Evolutionary conservation across 1,140 invertebrate species (phyloP).

Genomic region (Ditylenchus dipsaci): DNA sequence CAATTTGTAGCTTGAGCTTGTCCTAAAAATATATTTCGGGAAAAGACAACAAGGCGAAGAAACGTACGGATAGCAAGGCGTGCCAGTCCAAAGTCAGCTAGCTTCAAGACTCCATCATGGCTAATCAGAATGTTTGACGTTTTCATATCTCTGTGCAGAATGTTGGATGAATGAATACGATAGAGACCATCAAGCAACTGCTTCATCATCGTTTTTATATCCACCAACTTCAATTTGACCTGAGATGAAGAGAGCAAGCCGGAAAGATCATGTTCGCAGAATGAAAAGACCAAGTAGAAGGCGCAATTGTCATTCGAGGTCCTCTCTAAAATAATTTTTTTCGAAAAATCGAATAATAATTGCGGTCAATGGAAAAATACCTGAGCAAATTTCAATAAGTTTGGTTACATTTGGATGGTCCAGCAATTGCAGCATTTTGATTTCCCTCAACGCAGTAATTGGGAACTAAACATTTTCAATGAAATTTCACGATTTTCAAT

Average conservation of each 20-base stretch:
- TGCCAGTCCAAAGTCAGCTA: constrained; percentile 65
- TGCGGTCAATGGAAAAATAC: constrained; percentile 72
- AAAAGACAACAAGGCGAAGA: neutral
- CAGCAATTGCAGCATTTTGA: constrained; percentile 87
- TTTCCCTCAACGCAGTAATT: constrained; percentile 92
- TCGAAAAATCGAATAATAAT: neutral
- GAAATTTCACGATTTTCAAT: no score
- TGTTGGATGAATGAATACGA: constrained; percentile 44
- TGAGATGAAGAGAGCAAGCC: constrained; percentile 90
- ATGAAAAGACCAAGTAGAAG: constrained; percentile 96
- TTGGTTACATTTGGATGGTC: constrained; percentile 97
- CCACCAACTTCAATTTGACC: constrained; percentile 88
- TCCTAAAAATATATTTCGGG: neutral
- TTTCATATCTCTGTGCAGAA: constrained; percentile 81
- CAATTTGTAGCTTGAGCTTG: constrained; percentile 56
- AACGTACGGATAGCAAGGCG: constrained; percentile 35
- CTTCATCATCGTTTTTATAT: constrained; percentile 96
- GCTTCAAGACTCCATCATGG: constrained; percentile 75
- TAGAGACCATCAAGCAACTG: constrained; percentile 80
- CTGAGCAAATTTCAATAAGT: constrained; percentile 89
- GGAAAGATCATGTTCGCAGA: constrained; percentile 97
- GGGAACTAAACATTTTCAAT: constrained; percentile 72
- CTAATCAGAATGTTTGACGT: constrained; percentile 97
- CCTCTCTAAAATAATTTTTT: constrained; percentile 70
- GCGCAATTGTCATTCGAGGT: constrained; percentile 66